Conservation (phyloP, 2,113 vertebrate species). For the Spilogale gracilis region DNA sequence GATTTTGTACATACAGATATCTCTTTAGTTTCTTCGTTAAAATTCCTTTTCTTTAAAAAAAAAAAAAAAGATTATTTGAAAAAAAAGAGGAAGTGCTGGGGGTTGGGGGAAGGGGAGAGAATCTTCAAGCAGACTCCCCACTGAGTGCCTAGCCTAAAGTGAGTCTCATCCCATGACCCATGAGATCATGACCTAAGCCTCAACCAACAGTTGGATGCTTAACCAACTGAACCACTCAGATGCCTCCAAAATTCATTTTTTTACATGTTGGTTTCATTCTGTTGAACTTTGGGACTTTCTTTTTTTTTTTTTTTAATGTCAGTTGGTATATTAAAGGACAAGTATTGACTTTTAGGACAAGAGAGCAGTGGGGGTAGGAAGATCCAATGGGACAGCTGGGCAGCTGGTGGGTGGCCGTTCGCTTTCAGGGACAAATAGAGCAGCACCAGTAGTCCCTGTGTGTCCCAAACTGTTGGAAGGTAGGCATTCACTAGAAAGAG, state of each 20-base stretch:
- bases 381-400: not conserved
- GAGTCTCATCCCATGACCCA: not conserved
- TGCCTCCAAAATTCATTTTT: not conserved
- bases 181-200: not conserved
- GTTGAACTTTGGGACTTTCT: not conserved
- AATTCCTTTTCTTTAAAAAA: not conserved
- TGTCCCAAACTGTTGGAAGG: not conserved
- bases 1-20: not conserved
- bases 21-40: not conserved
- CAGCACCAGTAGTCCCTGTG: not conserved
- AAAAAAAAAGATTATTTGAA: not conserved
- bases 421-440: not conserved
- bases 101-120: not conserved
- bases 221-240: not conserved
- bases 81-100: not conserved
- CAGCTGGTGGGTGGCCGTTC: not conserved
- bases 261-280: not conserved
- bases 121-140: not conserved
- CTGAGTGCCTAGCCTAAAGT: not conserved
- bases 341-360: not conserved
- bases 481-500: not conserved
- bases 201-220: not conserved
- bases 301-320: not conserved
- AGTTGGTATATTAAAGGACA: not conserved
- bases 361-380: not conserved